A percentile compares a stretch with the other conserved stretches of the same genome.
Conservation (phyloP, 2,113 vertebrate genomes). For the Tretioscincus oriximinensis region DNA sequence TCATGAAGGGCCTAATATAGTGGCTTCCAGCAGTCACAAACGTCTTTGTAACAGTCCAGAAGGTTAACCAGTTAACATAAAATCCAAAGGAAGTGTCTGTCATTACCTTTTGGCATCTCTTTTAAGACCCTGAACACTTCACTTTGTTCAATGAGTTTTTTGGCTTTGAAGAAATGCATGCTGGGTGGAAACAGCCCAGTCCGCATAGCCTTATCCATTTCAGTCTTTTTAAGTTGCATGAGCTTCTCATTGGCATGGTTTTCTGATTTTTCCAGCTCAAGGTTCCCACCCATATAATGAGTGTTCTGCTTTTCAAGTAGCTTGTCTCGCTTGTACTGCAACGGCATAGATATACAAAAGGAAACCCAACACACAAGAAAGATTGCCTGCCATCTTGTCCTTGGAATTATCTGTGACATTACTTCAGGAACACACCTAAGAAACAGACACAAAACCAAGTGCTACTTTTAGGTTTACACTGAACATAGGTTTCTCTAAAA, state of each 20-base stretch:
- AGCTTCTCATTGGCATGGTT: constrained; percentile 70
- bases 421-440: constrained; percentile 37
- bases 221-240: constrained; percentile 71
- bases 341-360: constrained; percentile 48
- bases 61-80: neutral
- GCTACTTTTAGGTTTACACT: neutral
- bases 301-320: constrained; percentile 74
- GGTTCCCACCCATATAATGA: constrained; percentile 68
- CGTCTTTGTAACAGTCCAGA: neutral
- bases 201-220: constrained; percentile 53
- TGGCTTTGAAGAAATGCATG: constrained; percentile 90
- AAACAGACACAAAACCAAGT: neutral
- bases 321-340: constrained; percentile 66
- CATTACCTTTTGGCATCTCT: constrained; percentile 91
- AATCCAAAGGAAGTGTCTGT: neutral
- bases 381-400: neutral
- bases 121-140: constrained; percentile 79
- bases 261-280: constrained; percentile 70
- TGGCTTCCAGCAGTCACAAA: neutral
- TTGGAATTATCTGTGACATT: constrained; percentile 11
- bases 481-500: no score
- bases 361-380: constrained; percentile 55
- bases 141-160: constrained; percentile 80
- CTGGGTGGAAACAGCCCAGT: constrained; percentile 77
- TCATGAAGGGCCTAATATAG: neutral